Evolutionary conservation across 35 echinoderm and acorn worm species (phyloP), one percentile per base, ranked within the genome.

Genomic region (Ptychodera flava): DNA sequence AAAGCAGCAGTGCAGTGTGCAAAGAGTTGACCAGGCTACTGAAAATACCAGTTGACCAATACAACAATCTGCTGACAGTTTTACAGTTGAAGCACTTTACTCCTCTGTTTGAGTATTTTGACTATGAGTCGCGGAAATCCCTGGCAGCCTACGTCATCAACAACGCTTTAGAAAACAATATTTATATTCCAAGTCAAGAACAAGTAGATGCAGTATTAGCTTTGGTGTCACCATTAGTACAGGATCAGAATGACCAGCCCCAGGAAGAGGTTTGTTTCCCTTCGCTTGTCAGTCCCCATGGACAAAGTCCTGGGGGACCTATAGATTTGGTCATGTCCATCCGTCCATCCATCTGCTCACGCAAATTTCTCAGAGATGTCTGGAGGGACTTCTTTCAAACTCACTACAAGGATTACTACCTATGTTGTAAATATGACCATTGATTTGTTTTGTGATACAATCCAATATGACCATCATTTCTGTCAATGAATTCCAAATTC

Each of bases 1-100:
- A 87, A 32, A 85, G 85, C 84, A 89, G 89, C 80, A 92, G 35
- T 33, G 81, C 95, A 22, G 95, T 97, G 1, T 82, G 89, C 53
- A 97, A 97, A 88, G 95, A 97, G 84, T 81, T 97, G 16, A 89
- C 87, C 32, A 87, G 95, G 1, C 52, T 97, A 85, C 87, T 97
- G 36, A 97, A 97, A 88, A 97, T 97, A 45, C 95, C 95, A 0
- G 79, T 97, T 1, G 95, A 97, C 34, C 86, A 84, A 16, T 97
- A 97, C 92, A 97, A 90, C 92, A 92, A 97, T 87, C 89, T 97
- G 31, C 90, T 97, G n/a, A 93, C 93, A 16, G 76, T 97, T 28
- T 81, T 97, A 28, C 82, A 94, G 85, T 88, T 97, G 12, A 85
- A 94, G 35, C 88, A 94, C 52, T 97, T 89, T 34, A 87, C 86